phyloP scores from a whole-genome alignment of 92 coral and sea anemone genomes.

The Isaurus tuberculatus region DNA sequence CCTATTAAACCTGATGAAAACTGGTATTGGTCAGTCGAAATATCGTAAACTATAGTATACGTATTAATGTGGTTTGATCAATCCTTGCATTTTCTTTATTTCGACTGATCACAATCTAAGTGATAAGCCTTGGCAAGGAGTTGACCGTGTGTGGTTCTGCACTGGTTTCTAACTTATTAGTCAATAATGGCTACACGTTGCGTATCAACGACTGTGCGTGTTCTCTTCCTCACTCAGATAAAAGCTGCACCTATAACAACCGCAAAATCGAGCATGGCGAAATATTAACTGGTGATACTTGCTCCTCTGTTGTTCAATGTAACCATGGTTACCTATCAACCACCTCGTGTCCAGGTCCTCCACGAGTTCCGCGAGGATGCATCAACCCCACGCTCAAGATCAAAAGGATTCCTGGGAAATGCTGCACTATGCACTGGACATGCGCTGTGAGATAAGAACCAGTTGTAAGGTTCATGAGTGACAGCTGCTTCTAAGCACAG shows the following conservation, averaged over 20 bases:
- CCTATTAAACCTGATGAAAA: no score
- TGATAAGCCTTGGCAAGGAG: no score
- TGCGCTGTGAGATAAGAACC: conserved; percentile 72
- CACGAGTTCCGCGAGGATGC: conserved; percentile 76
- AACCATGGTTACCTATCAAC: conserved; percentile 80
- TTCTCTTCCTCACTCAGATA: conserved; percentile 54
- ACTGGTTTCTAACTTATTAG: no score
- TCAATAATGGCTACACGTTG: neutral
- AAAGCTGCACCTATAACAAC: conserved; percentile 73
- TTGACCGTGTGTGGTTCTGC: no score
- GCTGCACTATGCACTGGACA: conserved; percentile 83
- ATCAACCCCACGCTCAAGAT: conserved; percentile 77
- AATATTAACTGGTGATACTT: conserved; percentile 81
- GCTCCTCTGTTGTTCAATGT: conserved; percentile 83
- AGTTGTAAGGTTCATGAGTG: neutral
- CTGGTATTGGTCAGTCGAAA: no score
- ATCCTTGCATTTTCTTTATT: no score
- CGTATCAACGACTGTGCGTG: neutral
- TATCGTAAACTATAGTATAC: no score
- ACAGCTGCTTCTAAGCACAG: neutral
- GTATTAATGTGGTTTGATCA: no score
- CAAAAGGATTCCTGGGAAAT: conserved; percentile 75
- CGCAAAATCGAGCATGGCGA: conserved; percentile 79
- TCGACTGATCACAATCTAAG: no score
- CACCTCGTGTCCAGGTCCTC: conserved; percentile 82